Percentiles rank a stretch among this genome's conserved stretches.
These are phyloP conservation scores for Mus spicilegus DNA, from an alignment of 2,113 vertebrate species.

Conservation along the genomic window DNA sequence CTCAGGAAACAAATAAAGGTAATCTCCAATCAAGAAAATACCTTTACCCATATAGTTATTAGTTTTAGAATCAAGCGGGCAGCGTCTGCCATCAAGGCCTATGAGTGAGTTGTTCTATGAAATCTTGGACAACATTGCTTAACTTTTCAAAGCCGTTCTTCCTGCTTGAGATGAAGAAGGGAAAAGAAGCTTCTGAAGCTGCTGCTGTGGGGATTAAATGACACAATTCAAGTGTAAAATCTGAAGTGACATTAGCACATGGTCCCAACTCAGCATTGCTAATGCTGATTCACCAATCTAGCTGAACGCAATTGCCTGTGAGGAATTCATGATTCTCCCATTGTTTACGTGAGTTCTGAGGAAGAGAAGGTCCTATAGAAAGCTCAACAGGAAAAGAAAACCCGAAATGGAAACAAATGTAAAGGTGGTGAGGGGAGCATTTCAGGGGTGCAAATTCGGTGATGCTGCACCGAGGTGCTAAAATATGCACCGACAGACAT, in stretches of 20 bases:
- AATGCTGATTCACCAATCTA: background rate
- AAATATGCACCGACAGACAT: fast-evolving
- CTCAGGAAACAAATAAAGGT: background rate
- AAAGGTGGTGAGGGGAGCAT: background rate
- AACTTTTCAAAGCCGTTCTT: background rate
- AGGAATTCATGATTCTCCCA: background rate
- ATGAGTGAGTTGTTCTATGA: background rate
- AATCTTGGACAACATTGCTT: background rate
- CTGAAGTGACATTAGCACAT: background rate
- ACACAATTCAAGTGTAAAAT: background rate
- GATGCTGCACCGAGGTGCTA: background rate
- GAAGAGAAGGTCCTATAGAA: background rate
- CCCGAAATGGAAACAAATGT: background rate
- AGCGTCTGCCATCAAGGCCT: background rate
- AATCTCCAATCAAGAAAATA: background rate
- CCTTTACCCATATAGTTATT: background rate
- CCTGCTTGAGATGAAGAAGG: background rate
- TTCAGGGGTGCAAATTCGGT: fast-evolving
- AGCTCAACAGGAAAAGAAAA: background rate
- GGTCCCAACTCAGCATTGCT: background rate
- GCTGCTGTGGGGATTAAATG: background rate
- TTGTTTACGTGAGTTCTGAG: background rate
- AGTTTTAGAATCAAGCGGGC: background rate
- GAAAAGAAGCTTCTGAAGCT: background rate
- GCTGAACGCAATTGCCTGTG: background rate